Base-by-base conservation (phyloP, 53 echinoderm and acorn worm genomes). In the Holothuria leucospilota region DNA sequence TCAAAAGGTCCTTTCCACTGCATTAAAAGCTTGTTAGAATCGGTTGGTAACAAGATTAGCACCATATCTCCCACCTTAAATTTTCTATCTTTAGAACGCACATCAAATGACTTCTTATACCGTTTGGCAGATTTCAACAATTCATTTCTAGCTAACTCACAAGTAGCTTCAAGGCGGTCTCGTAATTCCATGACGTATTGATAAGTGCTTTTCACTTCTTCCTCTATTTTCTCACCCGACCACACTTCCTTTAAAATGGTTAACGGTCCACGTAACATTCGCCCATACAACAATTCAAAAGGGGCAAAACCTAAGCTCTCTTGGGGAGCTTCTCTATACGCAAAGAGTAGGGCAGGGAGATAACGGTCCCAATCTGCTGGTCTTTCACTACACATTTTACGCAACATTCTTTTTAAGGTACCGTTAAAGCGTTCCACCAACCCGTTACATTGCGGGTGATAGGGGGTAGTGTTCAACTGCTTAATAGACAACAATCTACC, bases 341-440 rank as follows among this genome's bases (percentile, higher is more conserved):
- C 34, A 34, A 34, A 34, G 34, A 34, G 34, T 2, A 34, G 34
- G 3, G 34, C 34, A 34, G 34, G 34, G 6, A 13, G 13, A 49
- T 49, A 85, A 10, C 20, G 20, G 23, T 70, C 71, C 85, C 85
- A 85, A 25, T 85, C 85, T 8, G 4, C 69, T 9, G 49, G n/a
- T n/a, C n/a, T 9, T 6, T 49, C 49, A 6, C 49, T 49, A 49
- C 49, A 49, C 8, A 49, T 49, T 49, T 49, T 49, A 49, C 38
- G 51, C 16, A 71, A 40, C 86, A 86, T 86, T 72, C 40, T 38
- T 26, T 86, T 86, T 28, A 86, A 13, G 20, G 71, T 73, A 21
- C 86, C 86, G 24, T 86, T 86, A 30, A 85, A 85, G 21, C 67
- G 77, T 62, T 84, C 68, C 25, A 84, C 84, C 34, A 84, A 39